These are phyloP conservation scores for Hylaeus volcanicus DNA, from an alignment of 1,140 invertebrate genomes.

Conservation along the genomic window DNA sequence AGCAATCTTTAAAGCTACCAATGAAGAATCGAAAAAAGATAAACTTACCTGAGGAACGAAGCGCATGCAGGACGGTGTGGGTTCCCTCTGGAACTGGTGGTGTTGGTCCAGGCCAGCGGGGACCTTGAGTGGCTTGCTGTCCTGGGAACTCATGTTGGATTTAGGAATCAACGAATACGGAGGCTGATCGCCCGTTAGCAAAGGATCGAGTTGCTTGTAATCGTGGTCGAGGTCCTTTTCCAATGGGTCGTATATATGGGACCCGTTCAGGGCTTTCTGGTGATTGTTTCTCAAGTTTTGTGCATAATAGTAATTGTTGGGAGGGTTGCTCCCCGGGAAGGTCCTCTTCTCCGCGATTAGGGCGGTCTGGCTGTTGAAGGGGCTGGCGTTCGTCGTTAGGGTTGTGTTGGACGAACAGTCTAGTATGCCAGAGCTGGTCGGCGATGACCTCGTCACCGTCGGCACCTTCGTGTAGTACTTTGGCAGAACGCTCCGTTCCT, in stretches of 20 bases:
- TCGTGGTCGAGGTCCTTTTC: conserved; percentile 58
- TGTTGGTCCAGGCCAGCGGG: neutral
- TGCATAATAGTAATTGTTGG: conserved; percentile 72
- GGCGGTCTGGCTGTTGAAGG: conserved; percentile 78
- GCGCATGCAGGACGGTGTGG: neutral
- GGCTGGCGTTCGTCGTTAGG: conserved; percentile 80
- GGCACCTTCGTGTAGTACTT: conserved; percentile 75
- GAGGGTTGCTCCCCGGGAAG: neutral
- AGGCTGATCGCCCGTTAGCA: conserved; percentile 58
- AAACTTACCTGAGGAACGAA: conserved; percentile 58
- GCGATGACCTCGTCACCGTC: conserved; percentile 66
- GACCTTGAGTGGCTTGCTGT: conserved; percentile 47
- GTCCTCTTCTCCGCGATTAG: conserved; percentile 66
- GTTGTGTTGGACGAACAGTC: conserved; percentile 83
- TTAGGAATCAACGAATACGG: conserved; percentile 28
- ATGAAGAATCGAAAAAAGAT: neutral
- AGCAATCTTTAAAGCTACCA: too few relatives aligned
- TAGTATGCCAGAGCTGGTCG: conserved; percentile 81
- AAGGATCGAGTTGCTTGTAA: conserved; percentile 75
- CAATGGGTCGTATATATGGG: conserved; percentile 71
- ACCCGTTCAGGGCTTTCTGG: conserved; percentile 64
- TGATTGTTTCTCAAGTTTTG: conserved; percentile 75
- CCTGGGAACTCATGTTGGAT: conserved; percentile 54
- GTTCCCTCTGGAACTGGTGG: conserved; percentile 57
- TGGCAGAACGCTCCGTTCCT: conserved; percentile 73